Conservation (phyloP, 35 echinoderm and acorn worm genomes). For the Strongylocentrotus purpuratus region DNA sequence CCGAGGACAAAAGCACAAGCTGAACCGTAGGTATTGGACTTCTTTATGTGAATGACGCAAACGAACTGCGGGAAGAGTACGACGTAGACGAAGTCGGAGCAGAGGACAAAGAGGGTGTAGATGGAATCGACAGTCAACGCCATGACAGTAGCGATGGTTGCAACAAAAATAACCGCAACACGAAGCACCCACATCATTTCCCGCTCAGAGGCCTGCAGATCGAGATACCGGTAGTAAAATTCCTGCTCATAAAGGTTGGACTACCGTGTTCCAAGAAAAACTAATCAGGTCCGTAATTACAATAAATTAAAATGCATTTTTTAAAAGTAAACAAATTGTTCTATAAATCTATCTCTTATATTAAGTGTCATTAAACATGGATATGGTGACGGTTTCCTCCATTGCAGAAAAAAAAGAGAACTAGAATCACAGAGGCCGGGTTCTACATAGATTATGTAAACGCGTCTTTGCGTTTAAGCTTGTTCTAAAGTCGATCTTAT, state of each 20-base stretch:
- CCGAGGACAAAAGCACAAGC: conserved; percentile 71
- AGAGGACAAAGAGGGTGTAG: conserved; percentile 84
- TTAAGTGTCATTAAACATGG: not conserved
- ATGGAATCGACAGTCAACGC: conserved; percentile 75
- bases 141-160: conserved; percentile 67
- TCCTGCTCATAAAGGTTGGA: not conserved
- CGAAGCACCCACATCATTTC: conserved; percentile 88
- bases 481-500: not conserved
- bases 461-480: not conserved
- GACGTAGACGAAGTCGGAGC: conserved; percentile 91
- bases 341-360: not conserved
- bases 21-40: conserved; percentile 90
- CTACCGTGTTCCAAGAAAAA: not conserved
- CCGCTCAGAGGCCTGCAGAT: conserved; percentile 69
- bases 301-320: not conserved
- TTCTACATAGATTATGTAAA: not conserved
- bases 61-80: conserved; percentile 88
- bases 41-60: conserved; percentile 77
- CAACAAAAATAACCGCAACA: conserved; percentile 61
- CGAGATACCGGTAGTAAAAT: conserved; percentile 46
- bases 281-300: not conserved
- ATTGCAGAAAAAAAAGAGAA: not conserved
- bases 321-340: not conserved
- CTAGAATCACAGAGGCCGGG: not conserved
- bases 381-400: not conserved